Evolutionary conservation across 2,888 invertebrate genomes (phyloP).

Genomic region (Ophioninae sp.): DNA sequence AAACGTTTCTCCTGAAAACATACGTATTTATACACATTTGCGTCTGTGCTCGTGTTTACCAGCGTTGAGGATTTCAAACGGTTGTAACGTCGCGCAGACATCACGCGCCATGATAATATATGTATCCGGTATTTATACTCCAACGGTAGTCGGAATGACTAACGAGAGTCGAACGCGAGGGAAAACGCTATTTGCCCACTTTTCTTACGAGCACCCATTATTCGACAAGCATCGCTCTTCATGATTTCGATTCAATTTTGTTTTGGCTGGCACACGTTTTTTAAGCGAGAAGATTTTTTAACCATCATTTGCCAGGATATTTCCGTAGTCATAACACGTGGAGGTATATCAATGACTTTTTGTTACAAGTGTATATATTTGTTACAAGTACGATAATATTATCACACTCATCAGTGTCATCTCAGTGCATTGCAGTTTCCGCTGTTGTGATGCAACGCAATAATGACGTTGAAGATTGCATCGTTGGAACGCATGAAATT

Average conservation of each 20-base stretch:
- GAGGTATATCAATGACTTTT: no score
- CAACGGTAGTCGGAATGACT: conserved; percentile 24
- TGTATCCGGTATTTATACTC: conserved; percentile 57
- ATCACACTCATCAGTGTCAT: no score
- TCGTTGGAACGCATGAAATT: background rate
- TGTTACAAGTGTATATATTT: no score
- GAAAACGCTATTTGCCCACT: background rate
- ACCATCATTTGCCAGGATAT: background rate
- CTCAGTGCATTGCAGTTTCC: no score
- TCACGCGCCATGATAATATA: conserved; percentile 55
- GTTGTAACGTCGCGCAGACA: conserved; percentile 51
- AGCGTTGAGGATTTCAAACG: conserved; percentile 47
- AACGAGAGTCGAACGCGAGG: conserved; percentile 26
- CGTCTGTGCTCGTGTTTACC: conserved; percentile 1
- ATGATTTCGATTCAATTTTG: background rate
- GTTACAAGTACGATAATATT: no score
- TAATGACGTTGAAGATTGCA: background rate
- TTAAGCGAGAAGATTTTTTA: background rate
- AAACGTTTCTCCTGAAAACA: background rate
- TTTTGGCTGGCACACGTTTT: background rate
- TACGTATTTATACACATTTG: conserved; percentile 15
- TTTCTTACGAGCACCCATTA: background rate
- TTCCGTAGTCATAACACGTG: no score
- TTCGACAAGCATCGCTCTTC: background rate
- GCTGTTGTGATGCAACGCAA: no score